phyloP scores from a whole-genome alignment of 2,797 vertebrate genomes.

The Hydrolagus colliei region DNA sequence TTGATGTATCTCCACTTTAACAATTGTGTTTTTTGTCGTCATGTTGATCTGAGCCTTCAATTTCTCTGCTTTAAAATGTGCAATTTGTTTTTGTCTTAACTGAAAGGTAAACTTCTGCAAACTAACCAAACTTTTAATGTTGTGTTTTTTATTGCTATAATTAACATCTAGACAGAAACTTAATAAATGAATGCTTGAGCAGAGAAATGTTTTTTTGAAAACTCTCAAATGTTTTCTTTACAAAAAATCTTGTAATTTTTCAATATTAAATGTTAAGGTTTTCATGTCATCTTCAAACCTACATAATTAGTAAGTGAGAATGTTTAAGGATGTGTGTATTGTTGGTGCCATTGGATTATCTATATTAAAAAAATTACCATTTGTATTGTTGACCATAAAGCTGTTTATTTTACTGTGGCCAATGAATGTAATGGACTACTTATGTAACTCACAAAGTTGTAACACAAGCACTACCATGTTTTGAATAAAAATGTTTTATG shows the following conservation, averaged over 20 bases:
- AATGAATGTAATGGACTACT: conserved; percentile 60
- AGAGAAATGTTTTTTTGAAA: neutral
- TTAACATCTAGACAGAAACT: neutral
- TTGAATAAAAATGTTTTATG: conserved; percentile 70
- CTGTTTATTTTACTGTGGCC: conserved; percentile 48
- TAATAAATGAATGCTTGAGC: neutral
- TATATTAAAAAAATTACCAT: conserved; percentile 43
- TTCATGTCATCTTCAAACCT: neutral
- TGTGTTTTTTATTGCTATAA: neutral
- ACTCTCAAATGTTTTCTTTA: conserved; percentile 9
- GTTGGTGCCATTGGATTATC: conserved; percentile 35
- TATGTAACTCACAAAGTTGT: conserved; percentile 68
- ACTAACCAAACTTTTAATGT: neutral
- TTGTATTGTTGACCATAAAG: conserved; percentile 31
- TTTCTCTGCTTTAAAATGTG: neutral
- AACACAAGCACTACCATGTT: conserved; percentile 75
- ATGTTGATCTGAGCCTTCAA: neutral
- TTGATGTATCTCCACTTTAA: neutral
- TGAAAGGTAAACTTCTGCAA: neutral
- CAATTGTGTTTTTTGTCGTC: neutral
- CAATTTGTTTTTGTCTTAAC: neutral
- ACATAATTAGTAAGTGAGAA: neutral
- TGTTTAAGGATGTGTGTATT: neutral
- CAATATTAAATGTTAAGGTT: conserved; percentile 14
- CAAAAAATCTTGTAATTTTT: neutral